Evolutionary conservation across 2,888 invertebrate species (phyloP).

Genomic region (Hybos culiciformis): DNA sequence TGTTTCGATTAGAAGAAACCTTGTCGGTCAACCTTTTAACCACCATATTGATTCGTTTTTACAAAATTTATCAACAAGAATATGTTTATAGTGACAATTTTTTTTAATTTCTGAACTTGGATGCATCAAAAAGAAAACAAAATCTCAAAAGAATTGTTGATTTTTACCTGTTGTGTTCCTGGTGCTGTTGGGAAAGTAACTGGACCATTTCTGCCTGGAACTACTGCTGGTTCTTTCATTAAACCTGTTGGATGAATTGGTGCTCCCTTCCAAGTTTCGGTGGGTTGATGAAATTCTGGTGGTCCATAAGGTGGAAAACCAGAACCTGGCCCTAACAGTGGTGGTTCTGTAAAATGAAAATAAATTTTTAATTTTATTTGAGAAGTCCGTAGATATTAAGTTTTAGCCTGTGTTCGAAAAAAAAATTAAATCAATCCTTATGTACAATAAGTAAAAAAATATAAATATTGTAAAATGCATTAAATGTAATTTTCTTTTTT

Average conservation of each 20-base stretch:
- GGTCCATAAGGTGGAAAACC: slow-evolving; percentile 32
- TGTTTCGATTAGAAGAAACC: too few species aligned
- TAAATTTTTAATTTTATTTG: too few species aligned
- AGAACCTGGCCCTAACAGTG: slow-evolving; percentile 35
- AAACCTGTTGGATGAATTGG: slow-evolving; percentile 39
- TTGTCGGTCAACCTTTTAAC: too few species aligned
- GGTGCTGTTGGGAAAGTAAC: slow-evolving; percentile 33
- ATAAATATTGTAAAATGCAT: too few species aligned
- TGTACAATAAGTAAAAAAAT: too few species aligned
- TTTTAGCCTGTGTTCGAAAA: too few species aligned
- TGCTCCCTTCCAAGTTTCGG: slow-evolving; percentile 35
- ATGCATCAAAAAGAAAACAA: slow-evolving; percentile 2
- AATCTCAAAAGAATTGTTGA: neutral
- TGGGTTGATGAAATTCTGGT: slow-evolving; percentile 34
- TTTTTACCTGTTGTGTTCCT: slow-evolving; percentile 31
- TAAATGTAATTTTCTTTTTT: too few species aligned
- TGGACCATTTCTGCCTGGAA: slow-evolving; percentile 35
- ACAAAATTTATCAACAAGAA: neutral
- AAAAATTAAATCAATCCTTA: too few species aligned
- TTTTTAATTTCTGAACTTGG: too few species aligned
- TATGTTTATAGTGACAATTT: neutral
- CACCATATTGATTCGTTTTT: too few species aligned
- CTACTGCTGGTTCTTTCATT: slow-evolving; percentile 46
- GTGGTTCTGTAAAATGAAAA: slow-evolving; percentile 37
- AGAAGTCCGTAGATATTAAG: too few species aligned